Evolutionary conservation across 1,140 invertebrate species (phyloP), one percentile per base, ranked within the genome.

Genomic region (Mamestra configurata): DNA sequence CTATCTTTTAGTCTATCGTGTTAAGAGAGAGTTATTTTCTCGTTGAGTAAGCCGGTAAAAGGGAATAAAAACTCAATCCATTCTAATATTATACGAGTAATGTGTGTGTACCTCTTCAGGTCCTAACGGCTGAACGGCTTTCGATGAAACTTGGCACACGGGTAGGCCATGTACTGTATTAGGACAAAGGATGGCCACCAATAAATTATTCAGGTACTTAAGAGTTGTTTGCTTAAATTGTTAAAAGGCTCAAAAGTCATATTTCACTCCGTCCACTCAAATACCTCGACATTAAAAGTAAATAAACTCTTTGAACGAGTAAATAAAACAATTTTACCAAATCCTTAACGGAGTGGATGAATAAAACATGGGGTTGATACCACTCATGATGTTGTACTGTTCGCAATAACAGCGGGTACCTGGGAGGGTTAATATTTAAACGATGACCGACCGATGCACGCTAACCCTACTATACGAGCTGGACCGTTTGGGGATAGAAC

Each of bases 331-430:
- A 64, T 64, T 64, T 64, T 64, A 64, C 59, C 31, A 64, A 64
- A 64, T 64, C 59, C 59, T 64, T 64, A 64, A 40, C 35, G 59
- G 59, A 20, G 24, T 15, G 59, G 18, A 22, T 64, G 59, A 64
- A 64, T 64, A 64, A 64, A 64, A 64, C 59, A 64, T 64, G 59
- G 59, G 59, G 59, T 64, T 64, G 59, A 64, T 64, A 64, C 59
- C 59, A 64, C 59, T 64, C 59, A 64, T 64, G 59, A 64, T 40
- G 59, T 37, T 64, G 59, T 64, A 64, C 59, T 64, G 59, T 20
- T 64, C 59, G 59, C 59, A 64, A 64, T 64, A 64, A 64, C 59
- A 64, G 59, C 59, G 31, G 35, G 59, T 64, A 64, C 59, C 59
- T 37, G 59, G 1, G 13, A 3, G 59, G 6, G 59, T 64, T 64